Evolutionary conservation across 2,797 vertebrate species (phyloP).

Genomic region (Phalanger gymnotis): DNA sequence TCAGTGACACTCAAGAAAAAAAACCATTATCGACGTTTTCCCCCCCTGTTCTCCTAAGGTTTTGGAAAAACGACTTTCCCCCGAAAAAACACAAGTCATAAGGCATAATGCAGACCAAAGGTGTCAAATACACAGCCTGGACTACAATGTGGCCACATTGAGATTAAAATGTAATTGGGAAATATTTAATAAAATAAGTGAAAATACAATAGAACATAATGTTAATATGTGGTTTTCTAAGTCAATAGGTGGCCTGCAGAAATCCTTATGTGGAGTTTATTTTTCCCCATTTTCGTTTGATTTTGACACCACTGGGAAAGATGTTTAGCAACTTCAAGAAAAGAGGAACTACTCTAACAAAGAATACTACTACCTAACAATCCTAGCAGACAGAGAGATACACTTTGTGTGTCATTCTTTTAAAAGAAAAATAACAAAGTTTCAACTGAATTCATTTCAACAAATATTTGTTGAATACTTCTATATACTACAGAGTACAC

Average conservation of each 20-base stretch:
- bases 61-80: background rate
- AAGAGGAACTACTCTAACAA: slow-evolving; percentile 33
- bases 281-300: background rate
- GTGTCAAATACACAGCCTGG: background rate
- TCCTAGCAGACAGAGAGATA: background rate
- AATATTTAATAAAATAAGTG: background rate
- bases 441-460: background rate
- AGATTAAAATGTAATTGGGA: background rate
- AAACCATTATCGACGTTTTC: background rate
- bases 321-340: background rate
- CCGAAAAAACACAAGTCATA: background rate
- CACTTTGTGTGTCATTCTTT: background rate
- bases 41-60: slow-evolving; percentile 19
- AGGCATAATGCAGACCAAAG: background rate
- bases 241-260: background rate
- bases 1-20: slow-evolving; percentile 19
- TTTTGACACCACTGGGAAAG: background rate
- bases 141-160: background rate
- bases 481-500: background rate
- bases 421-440: slow-evolving; percentile 24
- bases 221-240: background rate
- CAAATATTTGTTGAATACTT: background rate
- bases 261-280: background rate
- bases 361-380: background rate
- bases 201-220: background rate